Conservation (phyloP, 2,888 invertebrate genomes). For the Cepaea hortensis region DNA sequence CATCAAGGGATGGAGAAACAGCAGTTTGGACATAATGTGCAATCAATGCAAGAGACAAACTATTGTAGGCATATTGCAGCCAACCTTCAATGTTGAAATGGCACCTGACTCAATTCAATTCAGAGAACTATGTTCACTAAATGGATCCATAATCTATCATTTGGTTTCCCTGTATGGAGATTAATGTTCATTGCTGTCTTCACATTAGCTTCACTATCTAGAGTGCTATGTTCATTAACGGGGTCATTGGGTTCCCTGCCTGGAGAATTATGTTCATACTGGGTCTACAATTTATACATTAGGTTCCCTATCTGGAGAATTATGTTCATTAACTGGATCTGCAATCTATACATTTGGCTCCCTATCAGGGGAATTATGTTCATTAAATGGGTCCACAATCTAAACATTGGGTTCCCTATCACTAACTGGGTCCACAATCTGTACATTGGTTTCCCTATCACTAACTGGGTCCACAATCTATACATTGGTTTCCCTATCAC, state of each 20-base stretch:
- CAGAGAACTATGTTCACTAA: no score
- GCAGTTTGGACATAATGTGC: no score
- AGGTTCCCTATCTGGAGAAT: not conserved
- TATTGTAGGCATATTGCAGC: no score
- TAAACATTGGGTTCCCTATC: not conserved
- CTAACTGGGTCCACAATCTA: not conserved
- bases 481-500: not conserved
- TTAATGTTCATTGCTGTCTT: no score
- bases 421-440: not conserved
- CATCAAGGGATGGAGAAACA: no score
- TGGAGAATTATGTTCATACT: not conserved
- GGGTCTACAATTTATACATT: not conserved
- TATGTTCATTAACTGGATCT: not conserved
- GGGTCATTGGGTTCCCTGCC: not conserved
- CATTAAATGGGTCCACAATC: not conserved
- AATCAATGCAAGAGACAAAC: no score
- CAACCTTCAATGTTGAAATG: no score
- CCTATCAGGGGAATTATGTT: not conserved
- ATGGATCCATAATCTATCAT: no score
- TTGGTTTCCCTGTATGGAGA: no score
- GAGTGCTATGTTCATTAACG: not conserved
- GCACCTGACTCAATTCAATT: no score
- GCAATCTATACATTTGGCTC: not conserved
- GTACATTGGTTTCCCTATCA: conserved; percentile 25
- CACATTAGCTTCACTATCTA: no score